phyloP scores from a whole-genome alignment of 1,140 invertebrate species.

The Bombus waltoni region DNA sequence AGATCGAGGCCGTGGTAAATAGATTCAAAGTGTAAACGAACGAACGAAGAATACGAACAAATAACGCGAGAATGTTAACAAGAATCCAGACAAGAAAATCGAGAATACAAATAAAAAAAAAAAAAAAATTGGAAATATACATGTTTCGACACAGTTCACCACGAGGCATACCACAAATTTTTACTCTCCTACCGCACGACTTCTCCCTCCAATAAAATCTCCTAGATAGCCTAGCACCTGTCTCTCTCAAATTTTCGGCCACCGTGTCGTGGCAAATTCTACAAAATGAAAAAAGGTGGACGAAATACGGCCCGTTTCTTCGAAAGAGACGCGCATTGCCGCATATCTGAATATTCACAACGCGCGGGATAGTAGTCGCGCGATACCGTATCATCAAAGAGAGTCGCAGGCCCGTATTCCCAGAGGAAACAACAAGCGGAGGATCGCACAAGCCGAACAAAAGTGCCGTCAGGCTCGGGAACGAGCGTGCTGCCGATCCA shows the following conservation, averaged over 20 bases:
- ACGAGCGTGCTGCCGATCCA: not conserved
- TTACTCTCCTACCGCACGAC: not conserved
- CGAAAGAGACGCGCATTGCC: too few relatives aligned
- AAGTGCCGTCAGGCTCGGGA: not conserved
- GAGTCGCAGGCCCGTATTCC: not conserved
- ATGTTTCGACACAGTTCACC: too few relatives aligned
- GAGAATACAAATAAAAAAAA: too few relatives aligned
- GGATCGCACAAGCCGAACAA: not conserved
- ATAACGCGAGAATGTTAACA: too few relatives aligned
- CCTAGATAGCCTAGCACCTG: not conserved
- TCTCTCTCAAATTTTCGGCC: not conserved
- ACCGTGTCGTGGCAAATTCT: not conserved
- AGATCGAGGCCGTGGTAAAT: too few relatives aligned
- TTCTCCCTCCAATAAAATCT: not conserved
- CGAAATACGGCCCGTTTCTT: not conserved
- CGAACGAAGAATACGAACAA: too few relatives aligned
- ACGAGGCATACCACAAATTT: too few relatives aligned
- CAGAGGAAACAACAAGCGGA: not conserved
- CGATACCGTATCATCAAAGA: constrained; percentile 36
- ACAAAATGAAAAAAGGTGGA: not conserved
- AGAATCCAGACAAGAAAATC: too few relatives aligned
- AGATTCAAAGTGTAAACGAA: too few relatives aligned
- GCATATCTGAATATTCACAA: constrained; percentile 5
- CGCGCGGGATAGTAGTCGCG: constrained; percentile 1
- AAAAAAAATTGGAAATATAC: too few relatives aligned